A percentile compares a stretch with the other conserved stretches of the same genome.
phyloP scores from a whole-genome alignment of 92 coral and sea anemone genomes.

The Hydrozoanthus gracilis region DNA sequence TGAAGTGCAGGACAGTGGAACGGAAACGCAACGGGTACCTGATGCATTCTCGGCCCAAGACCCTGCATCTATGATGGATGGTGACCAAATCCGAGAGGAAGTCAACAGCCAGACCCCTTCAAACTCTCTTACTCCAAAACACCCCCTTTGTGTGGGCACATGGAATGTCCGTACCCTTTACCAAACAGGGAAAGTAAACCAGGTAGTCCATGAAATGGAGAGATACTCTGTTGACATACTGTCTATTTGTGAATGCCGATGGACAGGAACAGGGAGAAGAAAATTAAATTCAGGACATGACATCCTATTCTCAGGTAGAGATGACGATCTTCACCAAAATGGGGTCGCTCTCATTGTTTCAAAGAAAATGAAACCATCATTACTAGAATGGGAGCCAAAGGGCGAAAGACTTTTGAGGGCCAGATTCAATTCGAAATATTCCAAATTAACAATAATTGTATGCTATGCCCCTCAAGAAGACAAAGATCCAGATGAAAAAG shows the following conservation, averaged over 20 bases:
- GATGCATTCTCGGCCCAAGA: slow-evolving; percentile 4
- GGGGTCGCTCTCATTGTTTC: neutral
- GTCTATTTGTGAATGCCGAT: neutral
- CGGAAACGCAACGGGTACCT: slow-evolving; percentile 5
- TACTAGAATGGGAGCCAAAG: slow-evolving; percentile 17
- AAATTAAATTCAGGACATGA: neutral
- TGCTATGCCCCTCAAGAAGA: slow-evolving; percentile 14
- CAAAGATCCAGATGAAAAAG: neutral
- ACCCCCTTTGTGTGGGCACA: neutral
- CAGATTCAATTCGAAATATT: neutral
- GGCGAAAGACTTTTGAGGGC: neutral
- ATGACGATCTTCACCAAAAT: slow-evolving; percentile 3
- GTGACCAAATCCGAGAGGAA: slow-evolving; percentile 11
- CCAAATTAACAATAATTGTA: neutral
- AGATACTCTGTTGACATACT: neutral
- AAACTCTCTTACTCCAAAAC: slow-evolving; percentile 1
- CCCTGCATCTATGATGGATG: slow-evolving; percentile 12
- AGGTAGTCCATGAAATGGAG: slow-evolving; percentile 1
- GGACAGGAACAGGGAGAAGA: slow-evolving; percentile 3
- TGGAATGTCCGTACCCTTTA: slow-evolving; percentile 15
- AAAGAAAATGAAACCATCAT: neutral
- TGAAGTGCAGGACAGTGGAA: too few relatives aligned
- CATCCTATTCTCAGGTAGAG: neutral
- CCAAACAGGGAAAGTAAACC: slow-evolving; percentile 14
- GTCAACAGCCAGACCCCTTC: neutral